A percentile compares a stretch with the other conserved stretches of the same genome.
These are phyloP conservation scores for Lanius ludovicianus DNA, from an alignment of 2,113 vertebrate species.

Conservation along the genomic window DNA sequence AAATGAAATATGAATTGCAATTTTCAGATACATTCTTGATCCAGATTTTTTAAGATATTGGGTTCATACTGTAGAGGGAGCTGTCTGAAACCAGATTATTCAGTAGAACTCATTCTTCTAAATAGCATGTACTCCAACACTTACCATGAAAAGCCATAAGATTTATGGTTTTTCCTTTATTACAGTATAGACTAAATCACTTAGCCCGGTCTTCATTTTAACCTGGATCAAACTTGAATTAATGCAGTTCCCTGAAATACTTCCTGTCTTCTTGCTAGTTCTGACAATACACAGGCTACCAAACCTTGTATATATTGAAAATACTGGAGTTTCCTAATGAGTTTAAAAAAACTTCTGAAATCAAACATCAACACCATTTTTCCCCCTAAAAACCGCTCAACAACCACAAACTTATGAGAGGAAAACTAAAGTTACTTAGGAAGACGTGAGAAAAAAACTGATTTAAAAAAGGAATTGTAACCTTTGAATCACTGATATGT, in stretches of 20 bases:
- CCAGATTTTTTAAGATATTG: background rate
- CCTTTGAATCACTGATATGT: background rate
- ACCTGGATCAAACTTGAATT: background rate
- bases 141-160: no score
- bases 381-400: accelerated
- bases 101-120: background rate
- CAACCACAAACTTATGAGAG: accelerated
- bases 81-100: background rate
- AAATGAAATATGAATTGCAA: background rate
- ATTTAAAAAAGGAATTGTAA: background rate
- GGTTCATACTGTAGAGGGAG: background rate
- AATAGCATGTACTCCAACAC: background rate
- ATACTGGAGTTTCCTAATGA: background rate
- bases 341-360: accelerated
- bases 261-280: background rate
- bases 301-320: background rate
- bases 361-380: accelerated
- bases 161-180: background rate
- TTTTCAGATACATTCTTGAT: background rate
- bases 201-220: background rate
- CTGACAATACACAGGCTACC: background rate
- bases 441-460: background rate
- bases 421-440: background rate
- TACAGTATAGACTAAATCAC: background rate
- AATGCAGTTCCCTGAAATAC: background rate